These are phyloP conservation scores for Dromococcyx pavoninus DNA, from an alignment of 2,797 vertebrate species.

Conservation along the genomic window DNA sequence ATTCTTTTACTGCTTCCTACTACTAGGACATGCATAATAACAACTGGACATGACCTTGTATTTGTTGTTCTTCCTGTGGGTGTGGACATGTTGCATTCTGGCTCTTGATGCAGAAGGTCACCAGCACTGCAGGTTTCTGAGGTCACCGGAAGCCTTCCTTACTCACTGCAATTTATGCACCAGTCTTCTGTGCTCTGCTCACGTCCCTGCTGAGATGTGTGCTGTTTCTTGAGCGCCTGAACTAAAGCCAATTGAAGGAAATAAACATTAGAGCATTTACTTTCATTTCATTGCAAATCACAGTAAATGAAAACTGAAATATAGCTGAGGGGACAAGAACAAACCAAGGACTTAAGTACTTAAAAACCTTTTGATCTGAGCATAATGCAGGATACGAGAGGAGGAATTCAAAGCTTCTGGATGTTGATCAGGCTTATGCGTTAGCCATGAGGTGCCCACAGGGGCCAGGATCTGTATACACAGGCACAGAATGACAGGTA, in stretches of 20 bases:
- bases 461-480: neutral
- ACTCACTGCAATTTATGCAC: neutral
- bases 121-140: neutral
- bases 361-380: neutral
- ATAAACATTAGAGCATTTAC: neutral
- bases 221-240: neutral
- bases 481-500: neutral
- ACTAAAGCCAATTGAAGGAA: neutral
- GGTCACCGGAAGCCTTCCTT: neutral
- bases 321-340: neutral
- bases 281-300: neutral
- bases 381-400: neutral
- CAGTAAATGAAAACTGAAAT: neutral
- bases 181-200: neutral
- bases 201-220: rapidly evolving
- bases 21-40: neutral
- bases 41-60: neutral
- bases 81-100: neutral
- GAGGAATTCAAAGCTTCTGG: neutral
- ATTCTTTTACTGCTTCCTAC: neutral
- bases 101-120: neutral
- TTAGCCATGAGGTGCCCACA: neutral
- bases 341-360: neutral
- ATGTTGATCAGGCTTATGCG: neutral
- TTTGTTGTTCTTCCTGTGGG: conserved; percentile 15